Evolutionary conservation across 2,113 vertebrate genomes (phyloP).

Genomic region (Nyctibius bracteatus): DNA sequence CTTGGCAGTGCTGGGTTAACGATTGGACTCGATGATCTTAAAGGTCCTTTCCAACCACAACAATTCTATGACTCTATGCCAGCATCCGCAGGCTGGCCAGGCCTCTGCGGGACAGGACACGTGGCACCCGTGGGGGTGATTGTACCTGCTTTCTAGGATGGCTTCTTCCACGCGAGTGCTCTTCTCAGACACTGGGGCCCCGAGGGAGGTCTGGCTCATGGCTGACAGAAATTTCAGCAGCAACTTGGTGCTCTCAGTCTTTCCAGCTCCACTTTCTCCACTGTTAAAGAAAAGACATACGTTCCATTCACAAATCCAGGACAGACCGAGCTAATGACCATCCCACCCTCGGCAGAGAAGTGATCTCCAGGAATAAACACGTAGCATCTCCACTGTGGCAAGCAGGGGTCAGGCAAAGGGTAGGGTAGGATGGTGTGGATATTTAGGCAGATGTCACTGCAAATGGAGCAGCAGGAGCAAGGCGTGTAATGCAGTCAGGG

Average conservation of each 20-base stretch:
- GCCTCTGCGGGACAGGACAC: not conserved
- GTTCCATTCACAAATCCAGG: not conserved
- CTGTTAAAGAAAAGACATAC: conserved; percentile 52
- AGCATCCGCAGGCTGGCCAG: accelerated
- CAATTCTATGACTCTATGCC: too few relatives aligned
- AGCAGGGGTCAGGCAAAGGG: not conserved
- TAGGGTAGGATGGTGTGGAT: not conserved
- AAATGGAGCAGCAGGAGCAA: not conserved
- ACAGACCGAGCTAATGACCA: not conserved
- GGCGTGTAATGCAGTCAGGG: not conserved
- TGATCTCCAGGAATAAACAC: not conserved
- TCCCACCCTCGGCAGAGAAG: accelerated
- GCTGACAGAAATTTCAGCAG: conserved; percentile 89
- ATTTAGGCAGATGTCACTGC: not conserved
- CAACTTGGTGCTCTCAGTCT: conserved; percentile 91
- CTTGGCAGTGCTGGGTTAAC: too few relatives aligned
- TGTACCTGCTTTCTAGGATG: conserved; percentile 89
- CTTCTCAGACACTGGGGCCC: conserved; percentile 72
- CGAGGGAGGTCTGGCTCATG: conserved; percentile 85
- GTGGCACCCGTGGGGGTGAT: accelerated
- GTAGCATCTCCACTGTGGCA: not conserved
- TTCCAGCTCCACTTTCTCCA: conserved; percentile 91
- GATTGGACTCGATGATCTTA: too few relatives aligned
- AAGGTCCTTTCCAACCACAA: too few relatives aligned
- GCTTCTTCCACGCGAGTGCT: conserved; percentile 86